These are phyloP conservation scores for Bugula neritina DNA, from an alignment of 2,888 invertebrate species.

Conservation along the genomic window DNA sequence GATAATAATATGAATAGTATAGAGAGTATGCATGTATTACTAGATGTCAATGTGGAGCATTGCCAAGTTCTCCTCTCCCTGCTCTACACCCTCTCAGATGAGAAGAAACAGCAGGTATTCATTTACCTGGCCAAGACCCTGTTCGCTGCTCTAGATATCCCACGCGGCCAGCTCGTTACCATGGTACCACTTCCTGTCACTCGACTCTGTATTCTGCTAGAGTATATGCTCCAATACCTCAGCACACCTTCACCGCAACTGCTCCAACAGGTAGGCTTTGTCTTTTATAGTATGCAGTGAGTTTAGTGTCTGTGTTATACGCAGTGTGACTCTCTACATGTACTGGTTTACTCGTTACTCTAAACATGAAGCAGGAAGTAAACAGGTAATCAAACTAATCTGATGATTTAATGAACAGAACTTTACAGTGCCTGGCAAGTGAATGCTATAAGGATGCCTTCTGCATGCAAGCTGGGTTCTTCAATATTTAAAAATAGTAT, in stretches of 20 bases:
- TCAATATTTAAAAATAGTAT: too few species aligned
- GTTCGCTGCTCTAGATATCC: conserved; percentile 36
- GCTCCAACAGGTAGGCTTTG: conserved; percentile 42
- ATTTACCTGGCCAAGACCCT: conserved; percentile 56
- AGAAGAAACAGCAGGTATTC: conserved; percentile 92
- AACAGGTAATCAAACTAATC: too few species aligned
- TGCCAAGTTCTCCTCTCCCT: conserved; percentile 85
- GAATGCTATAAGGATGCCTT: too few species aligned
- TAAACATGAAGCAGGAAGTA: too few species aligned
- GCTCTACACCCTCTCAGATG: conserved; percentile 86
- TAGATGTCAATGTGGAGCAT: conserved; percentile 89
- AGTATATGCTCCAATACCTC: conserved; percentile 88
- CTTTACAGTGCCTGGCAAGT: too few species aligned
- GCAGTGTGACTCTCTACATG: too few species aligned
- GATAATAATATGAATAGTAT: not conserved
- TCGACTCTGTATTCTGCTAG: conserved; percentile 75
- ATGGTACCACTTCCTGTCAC: conserved; percentile 53
- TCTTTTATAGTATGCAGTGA: not conserved
- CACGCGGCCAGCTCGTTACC: conserved; percentile 35
- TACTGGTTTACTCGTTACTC: too few species aligned
- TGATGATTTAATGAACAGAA: too few species aligned
- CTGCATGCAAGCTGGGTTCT: too few species aligned
- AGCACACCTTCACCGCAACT: conserved; percentile 71
- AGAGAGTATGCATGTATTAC: conserved; percentile 28
- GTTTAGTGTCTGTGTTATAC: too few species aligned